Conservation (phyloP, 2,113 vertebrate species). For the Entelurus aequoreus region DNA sequence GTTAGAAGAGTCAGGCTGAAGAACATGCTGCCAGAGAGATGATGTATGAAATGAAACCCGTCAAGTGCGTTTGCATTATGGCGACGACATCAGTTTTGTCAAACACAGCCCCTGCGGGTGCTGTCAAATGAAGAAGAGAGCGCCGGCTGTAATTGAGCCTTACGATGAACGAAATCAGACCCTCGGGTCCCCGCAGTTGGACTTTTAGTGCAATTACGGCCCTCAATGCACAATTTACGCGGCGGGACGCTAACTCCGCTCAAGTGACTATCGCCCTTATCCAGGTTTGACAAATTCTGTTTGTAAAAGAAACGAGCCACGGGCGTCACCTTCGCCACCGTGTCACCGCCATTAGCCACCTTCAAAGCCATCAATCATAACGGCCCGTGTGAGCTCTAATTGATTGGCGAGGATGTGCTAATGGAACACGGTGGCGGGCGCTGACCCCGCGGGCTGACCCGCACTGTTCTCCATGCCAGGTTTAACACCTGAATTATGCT, state of each 20-base stretch:
- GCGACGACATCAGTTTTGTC: conserved; percentile 49
- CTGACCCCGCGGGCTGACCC: conserved; percentile 53
- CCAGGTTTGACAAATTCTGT: conserved; percentile 18
- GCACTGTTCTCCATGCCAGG: conserved; percentile 49
- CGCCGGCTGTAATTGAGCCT: conserved; percentile 20
- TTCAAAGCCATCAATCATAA: conserved; percentile 51
- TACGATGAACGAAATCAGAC: too few relatives aligned
- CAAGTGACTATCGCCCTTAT: conserved; percentile 7
- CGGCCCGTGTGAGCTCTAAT: conserved; percentile 48
- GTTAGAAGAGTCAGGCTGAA: conserved; percentile 4
- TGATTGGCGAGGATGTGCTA: conserved; percentile 57
- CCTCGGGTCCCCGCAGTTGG: too few relatives aligned
- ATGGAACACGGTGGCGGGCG: conserved; percentile 46
- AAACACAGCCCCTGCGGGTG: conserved; percentile 28
- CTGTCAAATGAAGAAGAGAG: conserved; percentile 17
- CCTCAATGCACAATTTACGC: conserved; percentile 5
- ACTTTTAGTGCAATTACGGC: not conserved
- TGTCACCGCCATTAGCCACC: conserved; percentile 36
- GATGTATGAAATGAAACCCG: conserved; percentile 21
- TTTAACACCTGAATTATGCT: conserved; percentile 61
- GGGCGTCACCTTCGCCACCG: conserved; percentile 32
- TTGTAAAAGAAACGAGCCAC: conserved; percentile 29
- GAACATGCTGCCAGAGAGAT: conserved; percentile 7
- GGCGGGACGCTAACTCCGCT: not conserved
- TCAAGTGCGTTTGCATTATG: conserved; percentile 51